Base-by-base conservation (phyloP, 2,797 vertebrate genomes). In the Streptopelia turtur region DNA sequence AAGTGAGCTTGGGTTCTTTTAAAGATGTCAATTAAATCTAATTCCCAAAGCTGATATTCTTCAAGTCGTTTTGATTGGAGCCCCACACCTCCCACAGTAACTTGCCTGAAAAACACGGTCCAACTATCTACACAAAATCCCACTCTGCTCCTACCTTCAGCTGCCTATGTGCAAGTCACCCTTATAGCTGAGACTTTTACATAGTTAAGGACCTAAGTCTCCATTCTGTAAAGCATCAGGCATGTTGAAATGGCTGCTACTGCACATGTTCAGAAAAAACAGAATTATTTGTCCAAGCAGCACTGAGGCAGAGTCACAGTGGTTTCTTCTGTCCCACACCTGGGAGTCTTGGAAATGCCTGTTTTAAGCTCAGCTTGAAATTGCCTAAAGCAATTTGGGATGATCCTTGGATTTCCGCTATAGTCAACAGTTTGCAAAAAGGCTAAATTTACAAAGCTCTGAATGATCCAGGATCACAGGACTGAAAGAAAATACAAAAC, bases 101-200 rank as follows among this genome's bases (percentile, higher is more conserved):
- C 4, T 43, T 0, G 0, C 55, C 27, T 65, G 45, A 70, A 92
- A 86, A 49, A 1, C 15, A 78, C 1, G 0, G 0, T 39, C 23
- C 18, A n/a, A 2, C 28, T 49, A 9, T 3, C 11, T 59, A 16
- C n/a, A 55, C 25, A 74, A 65, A 75, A 6, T 6, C 5, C 13
- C 4, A 15, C 27, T 52, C 45, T n/a, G 20, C 13, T 85, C 43
- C 33, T 71, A 22, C 15, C 15, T 68, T 57, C 49, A 59, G 7
- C 13, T 37, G 13, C 7, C 25, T 24, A 6, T 50, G 24, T 78
- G 24, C 50, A 74, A 55, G 22, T 59, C 20, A 47, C 37, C 17
- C 10, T 55, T 55, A 28, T 15, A 43, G 12, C 12, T 37, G 50
- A 78, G 21, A 57, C 28, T 69, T 76, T 63, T 53, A 24, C 7